Evolutionary conservation across 2,113 vertebrate species (phyloP), one percentile per base, ranked within the genome.

Genomic region (Xerus inauris): DNA sequence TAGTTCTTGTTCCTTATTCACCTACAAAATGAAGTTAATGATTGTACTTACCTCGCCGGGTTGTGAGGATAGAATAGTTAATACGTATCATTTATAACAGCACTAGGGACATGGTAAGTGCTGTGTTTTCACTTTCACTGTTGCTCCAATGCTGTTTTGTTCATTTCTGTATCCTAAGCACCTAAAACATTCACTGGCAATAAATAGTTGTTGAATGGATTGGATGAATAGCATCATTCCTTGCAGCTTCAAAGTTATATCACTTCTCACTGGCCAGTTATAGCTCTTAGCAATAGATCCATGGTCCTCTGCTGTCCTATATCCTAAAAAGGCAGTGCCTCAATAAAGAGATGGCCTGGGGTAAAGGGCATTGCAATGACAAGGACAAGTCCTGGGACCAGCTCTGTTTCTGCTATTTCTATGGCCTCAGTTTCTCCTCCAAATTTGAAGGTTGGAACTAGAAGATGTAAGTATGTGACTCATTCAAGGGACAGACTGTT

Each of bases 81-180:
- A 75, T 42, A 8, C 24, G 3, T 5, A 2, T 5, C 4, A 11
- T 22, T 30, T 59, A 71, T 3, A 67, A 49, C 35, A 57, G 82
- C 5, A 3, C 38, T 6, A 19, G 30, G 49, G 62, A n/a, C 54
- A 82, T 4, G 7, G 54, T 38, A 47, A 45, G n/a, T 40, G 16
- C 20, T 79, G 6, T 47, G 54, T 1, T 8, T 40, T 49, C 30
- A 24, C 30, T 91, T 84, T 42, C 47, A n/a, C 22, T 79, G 0
- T 73, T 22, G 45, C 24, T 88, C 19, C 28, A 87, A 67, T 16
- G 13, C 35, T 13, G 3, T 62, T 84, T 91, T 65, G 20, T 81
- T 92, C 30, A 64, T 65, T 92, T 92, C 85, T 82, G 30, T 71
- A 32, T 57, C 67, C 67, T 76, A 95, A 84, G 47, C 4, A 87